These are phyloP conservation scores for Coryphaenoides rupestris DNA, from an alignment of 2,113 vertebrate species.

Conservation along the genomic window DNA sequence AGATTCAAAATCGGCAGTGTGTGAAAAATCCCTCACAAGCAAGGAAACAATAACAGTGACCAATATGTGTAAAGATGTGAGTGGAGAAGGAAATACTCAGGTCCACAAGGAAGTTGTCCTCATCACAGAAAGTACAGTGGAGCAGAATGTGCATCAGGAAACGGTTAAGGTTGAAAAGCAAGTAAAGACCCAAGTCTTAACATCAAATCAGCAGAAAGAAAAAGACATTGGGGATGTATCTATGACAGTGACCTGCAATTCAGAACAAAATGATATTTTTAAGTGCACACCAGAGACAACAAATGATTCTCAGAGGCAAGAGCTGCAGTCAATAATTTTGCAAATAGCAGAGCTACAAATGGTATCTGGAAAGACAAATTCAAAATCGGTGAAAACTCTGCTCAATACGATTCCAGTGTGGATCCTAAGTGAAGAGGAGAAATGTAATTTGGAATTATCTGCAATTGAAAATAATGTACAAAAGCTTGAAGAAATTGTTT, in stretches of 20 bases:
- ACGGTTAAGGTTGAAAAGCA: conserved; percentile 51
- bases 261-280: conserved; percentile 49
- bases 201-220: conserved; percentile 38
- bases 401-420: conserved; percentile 70
- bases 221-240: conserved; percentile 44
- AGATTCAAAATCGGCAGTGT: conserved; percentile 31
- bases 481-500: conserved; percentile 69
- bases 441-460: conserved; percentile 55
- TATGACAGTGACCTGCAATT: conserved; percentile 49
- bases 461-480: conserved; percentile 57
- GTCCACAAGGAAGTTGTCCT: conserved; percentile 50
- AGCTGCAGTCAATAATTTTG: conserved; percentile 73
- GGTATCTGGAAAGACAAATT: conserved; percentile 61
- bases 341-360: conserved; percentile 73
- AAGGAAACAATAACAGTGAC: conserved; percentile 41
- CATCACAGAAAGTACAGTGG: conserved; percentile 46
- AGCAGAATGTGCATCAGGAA: conserved; percentile 45
- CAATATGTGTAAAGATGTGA: conserved; percentile 45
- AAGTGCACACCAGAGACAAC: conserved; percentile 57
- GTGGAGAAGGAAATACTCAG: conserved; percentile 39
- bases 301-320: conserved; percentile 69
- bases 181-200: conserved; percentile 36
- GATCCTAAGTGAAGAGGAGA: conserved; percentile 70
- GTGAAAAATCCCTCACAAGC: conserved; percentile 37
- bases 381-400: conserved; percentile 68